Base-by-base conservation (phyloP, 2,113 vertebrate genomes). In the Channa maculata region DNA sequence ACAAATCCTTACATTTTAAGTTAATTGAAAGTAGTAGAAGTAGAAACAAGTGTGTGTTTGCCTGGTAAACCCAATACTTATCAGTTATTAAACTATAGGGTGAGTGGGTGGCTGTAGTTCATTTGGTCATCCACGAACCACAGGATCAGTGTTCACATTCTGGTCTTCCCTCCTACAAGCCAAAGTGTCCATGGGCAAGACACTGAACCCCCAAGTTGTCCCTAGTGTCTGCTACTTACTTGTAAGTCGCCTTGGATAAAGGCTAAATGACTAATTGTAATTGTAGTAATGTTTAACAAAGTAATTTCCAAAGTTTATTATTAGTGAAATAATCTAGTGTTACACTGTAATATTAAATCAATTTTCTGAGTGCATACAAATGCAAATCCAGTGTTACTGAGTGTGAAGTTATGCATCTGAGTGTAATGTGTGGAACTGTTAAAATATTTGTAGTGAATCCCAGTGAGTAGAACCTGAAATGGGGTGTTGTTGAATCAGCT, bases 401-500 rank as follows among this genome's bases (percentile, higher is more conserved):
- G 53, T 50, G 13, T 50, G 13, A 38, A 36, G 37, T 54, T 49
- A 48, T 39, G 5, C 11, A 24, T 9, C 43, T 6, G 41, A 48
- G 14, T 14, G 15, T 33, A 9, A 60, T 14, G 54, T 37, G 61
- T 6, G 24, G 3, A 51, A 24, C 24, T 24, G 24, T 46, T 36
- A 11, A 4, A 69, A 54, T 44, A 58, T 63, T 54, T 60, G 15
- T 10, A 14, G 14, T 9, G 54, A 39, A n/a, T 65, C 70, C 15
- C 54, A 8, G 8, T 13, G 45, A 64, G 36, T 39, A 1, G n/a
- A 58, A 13, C 9, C 57, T 71, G 24, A 24, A 13, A 60, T 43
- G 50, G 48, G 37, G 52, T 71, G 67, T 59, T 64, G 71, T 61
- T 38, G 52, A 83, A 78, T 62, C 45, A 24, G 24, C 24, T 24